These are phyloP conservation scores for Cenopis cana DNA, from an alignment of 2,888 invertebrate species.

Conservation along the genomic window DNA sequence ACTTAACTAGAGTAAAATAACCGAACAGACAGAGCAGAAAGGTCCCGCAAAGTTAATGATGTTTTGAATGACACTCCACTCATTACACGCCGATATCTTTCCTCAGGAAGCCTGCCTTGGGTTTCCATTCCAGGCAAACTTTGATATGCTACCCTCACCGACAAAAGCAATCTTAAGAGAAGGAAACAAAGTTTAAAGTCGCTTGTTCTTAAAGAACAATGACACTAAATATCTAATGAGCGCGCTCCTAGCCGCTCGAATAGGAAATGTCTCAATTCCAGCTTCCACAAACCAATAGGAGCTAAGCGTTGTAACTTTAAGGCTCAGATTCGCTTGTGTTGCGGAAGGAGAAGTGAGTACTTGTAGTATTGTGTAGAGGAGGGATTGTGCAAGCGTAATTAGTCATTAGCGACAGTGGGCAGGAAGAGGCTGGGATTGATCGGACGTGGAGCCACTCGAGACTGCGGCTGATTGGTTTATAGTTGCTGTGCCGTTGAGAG, in stretches of 20 bases:
- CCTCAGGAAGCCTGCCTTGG: slow-evolving; percentile 67
- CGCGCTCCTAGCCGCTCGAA: slow-evolving; percentile 60
- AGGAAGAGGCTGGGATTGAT: slow-evolving; percentile 76
- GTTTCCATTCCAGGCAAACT: slow-evolving; percentile 58
- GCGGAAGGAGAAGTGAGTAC: slow-evolving; percentile 52
- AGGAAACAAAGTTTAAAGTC: slow-evolving; percentile 45
- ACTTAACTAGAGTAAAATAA: slow-evolving; percentile 42
- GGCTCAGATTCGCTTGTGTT: slow-evolving; percentile 54
- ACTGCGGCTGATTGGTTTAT: slow-evolving; percentile 63
- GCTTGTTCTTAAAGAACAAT: slow-evolving; percentile 54
- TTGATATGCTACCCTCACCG: slow-evolving; percentile 52
- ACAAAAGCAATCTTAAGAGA: slow-evolving; percentile 48
- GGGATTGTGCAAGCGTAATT: slow-evolving; percentile 80
- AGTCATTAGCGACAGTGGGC: slow-evolving; percentile 80
- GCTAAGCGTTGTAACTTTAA: slow-evolving; percentile 50
- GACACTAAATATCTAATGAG: slow-evolving; percentile 79
- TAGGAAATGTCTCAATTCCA: slow-evolving; percentile 65
- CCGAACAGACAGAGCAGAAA: slow-evolving; percentile 50
- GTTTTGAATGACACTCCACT: slow-evolving; percentile 81
- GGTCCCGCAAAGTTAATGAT: slow-evolving; percentile 74
- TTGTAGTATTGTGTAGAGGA: slow-evolving; percentile 65
- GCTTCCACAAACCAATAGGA: slow-evolving; percentile 45
- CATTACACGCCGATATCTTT: slow-evolving; percentile 80
- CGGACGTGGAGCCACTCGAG: slow-evolving; percentile 60
- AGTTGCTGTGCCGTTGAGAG: slow-evolving; percentile 31